phyloP scores from a whole-genome alignment of 2,797 vertebrate species.

The Simalia tracyae region DNA sequence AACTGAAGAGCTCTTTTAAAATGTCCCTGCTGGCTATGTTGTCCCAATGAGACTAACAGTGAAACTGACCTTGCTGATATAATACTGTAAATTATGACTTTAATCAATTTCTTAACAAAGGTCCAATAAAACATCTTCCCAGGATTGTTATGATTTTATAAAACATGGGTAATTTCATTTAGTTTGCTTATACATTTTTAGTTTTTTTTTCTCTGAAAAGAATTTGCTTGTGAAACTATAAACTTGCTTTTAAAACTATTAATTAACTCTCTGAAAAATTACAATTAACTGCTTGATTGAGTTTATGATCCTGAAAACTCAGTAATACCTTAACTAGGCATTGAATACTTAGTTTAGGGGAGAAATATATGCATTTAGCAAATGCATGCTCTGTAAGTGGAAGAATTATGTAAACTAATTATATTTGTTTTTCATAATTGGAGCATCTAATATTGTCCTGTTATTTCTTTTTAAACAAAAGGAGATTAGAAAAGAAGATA shows the following conservation, averaged over 20 bases:
- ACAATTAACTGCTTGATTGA: conserved; percentile 40
- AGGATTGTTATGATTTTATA: conserved; percentile 58
- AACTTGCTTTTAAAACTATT: conserved; percentile 41
- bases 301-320: conserved; percentile 15
- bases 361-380: background rate
- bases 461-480: background rate
- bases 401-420: background rate
- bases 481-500: background rate
- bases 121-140: conserved; percentile 51
- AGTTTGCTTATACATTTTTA: conserved; percentile 36
- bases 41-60: conserved; percentile 44
- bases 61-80: conserved; percentile 51
- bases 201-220: conserved; percentile 13
- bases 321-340: conserved; percentile 34
- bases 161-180: conserved; percentile 20
- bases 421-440: conserved; percentile 1
- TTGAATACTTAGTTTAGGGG: background rate
- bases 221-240: conserved; percentile 42
- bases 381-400: background rate
- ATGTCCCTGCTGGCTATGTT: conserved; percentile 36
- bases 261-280: conserved; percentile 28
- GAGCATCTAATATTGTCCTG: background rate
- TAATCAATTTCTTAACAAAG: conserved; percentile 61
- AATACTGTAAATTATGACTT: conserved; percentile 56
- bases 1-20: conserved; percentile 57